Evolutionary conservation across 2,113 vertebrate genomes (phyloP).

Genomic region (Orientallactaga bullata): DNA sequence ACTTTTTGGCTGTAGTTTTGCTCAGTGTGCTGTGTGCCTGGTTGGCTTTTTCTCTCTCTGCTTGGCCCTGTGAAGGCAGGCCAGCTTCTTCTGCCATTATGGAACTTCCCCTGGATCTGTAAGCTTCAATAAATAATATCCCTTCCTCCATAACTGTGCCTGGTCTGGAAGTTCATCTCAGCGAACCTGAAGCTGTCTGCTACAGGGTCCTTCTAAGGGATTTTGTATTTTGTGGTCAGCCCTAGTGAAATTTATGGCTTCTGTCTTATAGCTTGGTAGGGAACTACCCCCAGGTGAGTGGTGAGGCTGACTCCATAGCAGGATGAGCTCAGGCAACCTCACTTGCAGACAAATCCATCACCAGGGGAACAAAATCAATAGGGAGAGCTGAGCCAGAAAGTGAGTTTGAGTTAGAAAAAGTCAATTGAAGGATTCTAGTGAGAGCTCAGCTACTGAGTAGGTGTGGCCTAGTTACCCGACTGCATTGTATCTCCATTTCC

Average conservation of each 20-base stretch:
- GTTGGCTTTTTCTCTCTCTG: too few species aligned
- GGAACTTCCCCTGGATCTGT: too few species aligned
- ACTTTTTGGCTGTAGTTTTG: too few species aligned
- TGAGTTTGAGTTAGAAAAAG: slow-evolving; percentile 34
- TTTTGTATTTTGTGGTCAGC: slow-evolving; percentile 17
- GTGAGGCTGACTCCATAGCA: neutral
- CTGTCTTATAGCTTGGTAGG: neutral
- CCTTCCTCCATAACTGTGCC: too few species aligned
- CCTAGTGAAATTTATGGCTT: slow-evolving; percentile 11
- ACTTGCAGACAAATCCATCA: neutral
- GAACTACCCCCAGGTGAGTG: neutral
- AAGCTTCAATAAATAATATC: too few species aligned
- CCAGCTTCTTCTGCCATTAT: too few species aligned
- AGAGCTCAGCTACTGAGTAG: neutral
- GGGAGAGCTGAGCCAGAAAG: neutral
- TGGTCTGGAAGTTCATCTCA: too few species aligned
- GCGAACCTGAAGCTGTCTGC: too few species aligned
- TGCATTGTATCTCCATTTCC: slow-evolving; percentile 47
- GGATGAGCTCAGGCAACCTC: neutral
- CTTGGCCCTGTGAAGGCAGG: too few species aligned
- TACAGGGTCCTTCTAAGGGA: slow-evolving; percentile 50
- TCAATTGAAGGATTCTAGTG: neutral
- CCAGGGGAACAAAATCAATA: neutral
- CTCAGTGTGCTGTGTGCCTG: too few species aligned
- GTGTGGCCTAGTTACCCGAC: neutral